These are phyloP conservation scores for Danio aesculapii DNA, from an alignment of 2,797 vertebrate species.

Conservation along the genomic window DNA sequence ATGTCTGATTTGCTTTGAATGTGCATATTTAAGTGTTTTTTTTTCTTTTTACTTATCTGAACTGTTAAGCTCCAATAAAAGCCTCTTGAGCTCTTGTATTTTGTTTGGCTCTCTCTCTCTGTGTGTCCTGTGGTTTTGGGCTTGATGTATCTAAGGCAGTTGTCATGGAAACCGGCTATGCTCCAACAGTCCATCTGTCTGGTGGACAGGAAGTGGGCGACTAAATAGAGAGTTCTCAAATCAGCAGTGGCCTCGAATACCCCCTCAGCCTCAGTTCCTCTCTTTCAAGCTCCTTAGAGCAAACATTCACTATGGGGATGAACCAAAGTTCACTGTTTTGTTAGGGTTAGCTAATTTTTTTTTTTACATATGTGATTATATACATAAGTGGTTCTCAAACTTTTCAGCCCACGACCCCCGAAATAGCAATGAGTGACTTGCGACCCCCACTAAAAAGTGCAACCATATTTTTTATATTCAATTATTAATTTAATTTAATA, in stretches of 20 bases:
- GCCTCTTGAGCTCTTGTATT: constrained; percentile 54
- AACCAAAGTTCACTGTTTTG: too few species aligned
- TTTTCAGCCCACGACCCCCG: too few species aligned
- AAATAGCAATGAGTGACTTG: too few species aligned
- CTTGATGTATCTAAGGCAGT: constrained; percentile 46
- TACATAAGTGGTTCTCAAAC: too few species aligned
- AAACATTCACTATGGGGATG: background rate
- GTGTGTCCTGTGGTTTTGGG: constrained; percentile 55
- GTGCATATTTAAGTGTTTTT: constrained; percentile 46
- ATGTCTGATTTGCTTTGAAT: constrained; percentile 44
- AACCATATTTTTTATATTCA: too few species aligned
- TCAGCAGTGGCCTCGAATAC: constrained; percentile 52
- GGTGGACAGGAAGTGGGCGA: constrained; percentile 70
- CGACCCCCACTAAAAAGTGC: too few species aligned
- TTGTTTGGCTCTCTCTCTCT: constrained; percentile 34
- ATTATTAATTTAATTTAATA: too few species aligned
- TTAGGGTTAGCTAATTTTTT: too few species aligned
- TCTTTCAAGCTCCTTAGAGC: constrained; percentile 5
- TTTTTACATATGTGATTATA: too few species aligned
- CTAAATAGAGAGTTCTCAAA: constrained; percentile 60
- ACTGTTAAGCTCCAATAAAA: constrained; percentile 72
- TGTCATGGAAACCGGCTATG: constrained; percentile 57
- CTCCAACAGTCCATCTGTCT: constrained; percentile 71
- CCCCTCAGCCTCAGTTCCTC: constrained; percentile 21
- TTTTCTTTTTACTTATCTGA: constrained; percentile 61